These are phyloP conservation scores for Mnemiopsis leidyi DNA, from an alignment of 37 sponge, comb jelly and placozoan species.

Conservation along the genomic window DNA sequence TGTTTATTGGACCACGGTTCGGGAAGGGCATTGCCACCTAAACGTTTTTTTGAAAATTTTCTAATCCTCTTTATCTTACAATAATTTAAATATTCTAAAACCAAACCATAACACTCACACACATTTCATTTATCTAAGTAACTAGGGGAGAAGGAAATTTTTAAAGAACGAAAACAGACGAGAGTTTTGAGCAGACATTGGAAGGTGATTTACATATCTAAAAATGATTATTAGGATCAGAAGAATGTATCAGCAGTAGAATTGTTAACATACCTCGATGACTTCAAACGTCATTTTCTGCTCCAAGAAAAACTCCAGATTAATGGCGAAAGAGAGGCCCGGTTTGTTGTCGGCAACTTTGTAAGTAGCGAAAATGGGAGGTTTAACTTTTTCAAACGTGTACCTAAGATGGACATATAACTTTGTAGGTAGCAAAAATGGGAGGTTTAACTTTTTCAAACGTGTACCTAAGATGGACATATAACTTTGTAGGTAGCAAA, in stretches of 20 bases:
- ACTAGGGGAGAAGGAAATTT: no score
- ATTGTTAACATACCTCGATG: slow-evolving; percentile 28
- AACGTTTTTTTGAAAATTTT: no score
- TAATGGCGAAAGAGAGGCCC: neutral
- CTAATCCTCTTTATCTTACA: no score
- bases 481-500: neutral
- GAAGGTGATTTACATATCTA: no score
- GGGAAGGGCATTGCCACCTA: slow-evolving; percentile 1
- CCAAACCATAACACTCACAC: no score
- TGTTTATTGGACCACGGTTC: neutral
- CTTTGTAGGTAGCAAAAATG: neutral
- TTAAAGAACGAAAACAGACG: no score
- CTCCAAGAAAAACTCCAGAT: neutral
- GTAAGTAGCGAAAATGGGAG: neutral
- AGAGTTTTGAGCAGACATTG: no score
- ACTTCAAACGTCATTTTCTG: neutral
- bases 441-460: neutral
- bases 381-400: neutral
- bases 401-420: neutral
- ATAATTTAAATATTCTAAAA: neutral
- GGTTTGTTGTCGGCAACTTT: neutral
- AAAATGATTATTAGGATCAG: no score
- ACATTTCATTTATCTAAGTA: no score
- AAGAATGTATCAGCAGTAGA: no score
- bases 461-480: neutral